These are phyloP conservation scores for Ptychoptera albimana DNA, from an alignment of 2,888 invertebrate genomes.

Conservation along the genomic window DNA sequence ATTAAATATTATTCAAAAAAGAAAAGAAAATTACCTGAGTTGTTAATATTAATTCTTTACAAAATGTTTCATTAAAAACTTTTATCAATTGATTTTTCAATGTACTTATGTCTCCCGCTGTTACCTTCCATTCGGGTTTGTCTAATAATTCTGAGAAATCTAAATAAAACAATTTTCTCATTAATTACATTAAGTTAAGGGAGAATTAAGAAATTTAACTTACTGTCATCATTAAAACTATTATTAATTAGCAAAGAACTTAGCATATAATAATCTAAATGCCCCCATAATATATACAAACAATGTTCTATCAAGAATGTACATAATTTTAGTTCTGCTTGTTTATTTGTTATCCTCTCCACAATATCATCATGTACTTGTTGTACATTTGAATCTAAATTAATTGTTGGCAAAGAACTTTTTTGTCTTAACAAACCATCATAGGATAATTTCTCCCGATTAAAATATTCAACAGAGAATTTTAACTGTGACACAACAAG, in stretches of 20 bases:
- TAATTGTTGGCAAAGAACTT: conserved; percentile 35
- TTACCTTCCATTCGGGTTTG: conserved; percentile 39
- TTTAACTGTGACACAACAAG: conserved; percentile 38
- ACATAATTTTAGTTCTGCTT: conserved; percentile 42
- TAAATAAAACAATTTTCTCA: conserved; percentile 13
- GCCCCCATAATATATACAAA: conserved; percentile 61
- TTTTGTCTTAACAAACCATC: conserved; percentile 34
- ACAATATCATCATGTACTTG: conserved; percentile 27
- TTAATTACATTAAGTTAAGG: background rate
- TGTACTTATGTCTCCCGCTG: conserved; percentile 43
- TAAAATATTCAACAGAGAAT: conserved; percentile 37
- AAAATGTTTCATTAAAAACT: conserved; percentile 64
- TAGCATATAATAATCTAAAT: conserved; percentile 53
- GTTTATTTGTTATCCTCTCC: conserved; percentile 37
- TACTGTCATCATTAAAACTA: conserved; percentile 8
- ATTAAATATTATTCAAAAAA: conserved; percentile 1
- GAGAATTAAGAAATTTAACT: background rate
- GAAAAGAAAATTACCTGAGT: conserved; percentile 34
- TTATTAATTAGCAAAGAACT: conserved; percentile 35
- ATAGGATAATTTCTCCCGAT: conserved; percentile 33
- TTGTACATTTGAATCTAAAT: conserved; percentile 31
- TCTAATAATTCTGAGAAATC: conserved; percentile 29
- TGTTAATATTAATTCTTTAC: conserved; percentile 52
- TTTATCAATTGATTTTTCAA: conserved; percentile 55
- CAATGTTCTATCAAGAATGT: conserved; percentile 53